Base-by-base conservation (phyloP, 2,113 vertebrate species). In the Austrofundulus limnaeus region DNA sequence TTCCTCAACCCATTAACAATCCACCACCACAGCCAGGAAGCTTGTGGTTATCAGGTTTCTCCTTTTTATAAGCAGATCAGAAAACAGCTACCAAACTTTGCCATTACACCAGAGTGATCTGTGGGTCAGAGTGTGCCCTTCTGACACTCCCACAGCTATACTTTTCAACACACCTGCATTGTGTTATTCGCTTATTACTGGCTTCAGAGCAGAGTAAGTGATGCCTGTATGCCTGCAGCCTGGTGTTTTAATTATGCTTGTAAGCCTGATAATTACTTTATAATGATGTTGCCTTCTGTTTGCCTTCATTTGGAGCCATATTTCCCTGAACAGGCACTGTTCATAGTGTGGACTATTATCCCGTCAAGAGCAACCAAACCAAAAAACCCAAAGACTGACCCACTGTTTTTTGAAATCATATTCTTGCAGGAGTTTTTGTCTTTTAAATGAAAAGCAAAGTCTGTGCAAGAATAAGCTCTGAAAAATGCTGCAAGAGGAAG, bases 1-100 rank as follows among this genome's bases (percentile, higher is more conserved):
- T 39, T 66, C 50, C 75, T 75, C 47, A 61, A 80, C 67, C 85
- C 85, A 87, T 86, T 87, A 85, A 63, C 77, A 66, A 15, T 66
- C 56, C 52, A 64, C 45, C 63, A 8, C 68, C 70, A 47, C 70
- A 72, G 84, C 52, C 64, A 65, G 75, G 73, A 85, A 81, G 73
- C 66, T 66, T 75, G 80, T 19, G 81, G 83, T 85, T 81, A 83
- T 86, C 60, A 41, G 54, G 70, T 80, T 83, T 65, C 50, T 41
- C 67, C 38, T 80, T 77, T 78, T 10, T 61, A 70, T 73, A 55
- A 69, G 65, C 52, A 66, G 42, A 45, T 31, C 67, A 74, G 37
- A 69, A 57, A 76, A 61, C 50, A 72, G 62, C 73, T 53, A 62
- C 56, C 45, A 67, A 83, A 83, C 70, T 76, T 77, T 78, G 49